Evolutionary conservation across 2,888 invertebrate species (phyloP).

Genomic region (Hecatera dysodea): DNA sequence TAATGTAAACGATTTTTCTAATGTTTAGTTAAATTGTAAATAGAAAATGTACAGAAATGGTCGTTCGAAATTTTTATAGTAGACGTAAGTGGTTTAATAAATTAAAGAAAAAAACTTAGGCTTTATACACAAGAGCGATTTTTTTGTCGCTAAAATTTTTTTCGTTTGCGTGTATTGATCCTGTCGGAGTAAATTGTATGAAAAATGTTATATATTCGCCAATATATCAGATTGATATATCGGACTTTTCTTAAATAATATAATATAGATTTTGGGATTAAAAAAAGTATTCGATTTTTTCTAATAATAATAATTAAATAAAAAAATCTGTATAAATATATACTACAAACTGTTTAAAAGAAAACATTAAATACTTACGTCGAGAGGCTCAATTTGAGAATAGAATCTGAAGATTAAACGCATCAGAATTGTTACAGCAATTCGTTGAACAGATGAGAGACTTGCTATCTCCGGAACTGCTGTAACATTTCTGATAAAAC

Average conservation of each 20-base stretch:
- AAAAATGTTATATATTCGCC: slow-evolving; percentile 42
- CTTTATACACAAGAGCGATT: slow-evolving; percentile 52
- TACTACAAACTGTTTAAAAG: slow-evolving; percentile 45
- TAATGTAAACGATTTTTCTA: slow-evolving; percentile 16
- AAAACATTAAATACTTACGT: slow-evolving; percentile 16
- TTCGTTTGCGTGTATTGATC: slow-evolving; percentile 40
- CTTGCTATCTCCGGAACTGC: slow-evolving; percentile 19
- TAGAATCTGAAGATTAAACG: neutral
- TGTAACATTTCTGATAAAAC: slow-evolving; percentile 42
- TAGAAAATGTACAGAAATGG: slow-evolving; percentile 59
- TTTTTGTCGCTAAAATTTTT: slow-evolving; percentile 54
- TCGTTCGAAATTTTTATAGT: slow-evolving; percentile 57
- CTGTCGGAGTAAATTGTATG: slow-evolving; percentile 27
- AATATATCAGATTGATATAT: slow-evolving; percentile 58
- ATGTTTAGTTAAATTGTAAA: slow-evolving; percentile 53
- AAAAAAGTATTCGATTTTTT: slow-evolving; percentile 59
- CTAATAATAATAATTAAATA: slow-evolving; percentile 59
- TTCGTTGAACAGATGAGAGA: slow-evolving; percentile 1
- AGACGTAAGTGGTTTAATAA: slow-evolving; percentile 44
- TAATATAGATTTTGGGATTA: slow-evolving; percentile 60
- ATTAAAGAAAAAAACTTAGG: slow-evolving; percentile 39
- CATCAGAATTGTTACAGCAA: slow-evolving; percentile 16
- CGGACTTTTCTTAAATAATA: slow-evolving; percentile 48
- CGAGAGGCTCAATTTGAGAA: slow-evolving; percentile 30
- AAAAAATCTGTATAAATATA: slow-evolving; percentile 54